These are phyloP conservation scores for Melanerpes aurifrons DNA, from an alignment of 2,113 vertebrate genomes.

Conservation along the genomic window DNA sequence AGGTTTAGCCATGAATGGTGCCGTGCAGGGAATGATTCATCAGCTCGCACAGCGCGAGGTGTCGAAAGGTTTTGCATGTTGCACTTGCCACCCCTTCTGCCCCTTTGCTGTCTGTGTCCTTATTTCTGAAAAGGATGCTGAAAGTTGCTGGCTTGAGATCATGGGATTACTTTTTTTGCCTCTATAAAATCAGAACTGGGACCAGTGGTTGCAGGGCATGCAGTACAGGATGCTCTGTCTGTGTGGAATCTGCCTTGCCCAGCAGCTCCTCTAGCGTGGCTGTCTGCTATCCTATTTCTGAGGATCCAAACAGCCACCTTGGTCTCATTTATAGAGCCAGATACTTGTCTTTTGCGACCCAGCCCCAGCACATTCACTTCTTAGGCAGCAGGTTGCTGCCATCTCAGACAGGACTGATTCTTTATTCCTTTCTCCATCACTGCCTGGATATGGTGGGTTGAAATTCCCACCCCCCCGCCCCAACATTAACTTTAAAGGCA, in stretches of 20 bases:
- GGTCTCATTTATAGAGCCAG: neutral
- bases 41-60: neutral
- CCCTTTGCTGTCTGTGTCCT: neutral
- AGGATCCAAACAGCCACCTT: neutral
- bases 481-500: too few relatives aligned
- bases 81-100: neutral
- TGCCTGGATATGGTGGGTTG: neutral
- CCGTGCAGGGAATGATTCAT: neutral
- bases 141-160: neutral
- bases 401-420: neutral
- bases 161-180: neutral
- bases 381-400: neutral
- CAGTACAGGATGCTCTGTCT: neutral
- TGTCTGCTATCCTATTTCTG: neutral
- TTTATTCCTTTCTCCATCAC: neutral
- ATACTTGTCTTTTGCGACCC: neutral
- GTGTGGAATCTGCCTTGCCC: neutral
- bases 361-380: neutral
- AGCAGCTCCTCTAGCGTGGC: neutral
- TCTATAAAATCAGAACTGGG: neutral
- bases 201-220: fast-evolving
- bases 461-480: too few relatives aligned
- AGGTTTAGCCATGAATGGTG: neutral
- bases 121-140: neutral
- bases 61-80: fast-evolving